Base-by-base conservation (phyloP, 1,140 invertebrate species). In the Meloidogyne exigua region DNA sequence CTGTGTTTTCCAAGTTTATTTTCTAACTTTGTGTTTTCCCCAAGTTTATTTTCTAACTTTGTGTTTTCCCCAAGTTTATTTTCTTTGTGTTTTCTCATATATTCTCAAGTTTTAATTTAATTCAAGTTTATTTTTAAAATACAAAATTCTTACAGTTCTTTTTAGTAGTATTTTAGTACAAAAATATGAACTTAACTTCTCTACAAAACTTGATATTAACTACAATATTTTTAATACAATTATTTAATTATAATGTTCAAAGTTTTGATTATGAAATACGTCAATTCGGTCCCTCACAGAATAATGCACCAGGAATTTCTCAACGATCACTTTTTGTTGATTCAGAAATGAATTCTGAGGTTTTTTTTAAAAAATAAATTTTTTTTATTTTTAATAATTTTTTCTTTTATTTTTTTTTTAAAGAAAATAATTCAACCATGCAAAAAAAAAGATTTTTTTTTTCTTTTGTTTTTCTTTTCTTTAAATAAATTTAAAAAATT, bases 201-300 rank as follows among this genome's bases (percentile, higher is more conserved):
- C 21, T 57, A 0, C 11, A 44, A 15, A 44, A 44, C 12, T 44
- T 44, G 1, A 2, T 44, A 44, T 44, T 44, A 15, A 44, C 42
- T 15, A 21, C 21, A 57, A 57, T n/a, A 57, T n/a, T n/a, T 1
- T 57, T 57, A 57, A n/a, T 57, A n/a, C 49, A 57, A 0, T 57
- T 57, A 57, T 57, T 57, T 57, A n/a, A 5, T 49, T 49, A 15
- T 49, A 44, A n/a, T n/a, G 49, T 57, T 57, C 18, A 57, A 57
- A 57, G 49, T 57, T 57, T 57, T 57, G 49, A 57, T 57, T 57
- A n/a, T 57, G 49, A 57, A 57, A 57, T 57, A 57, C 15, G 49
- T 7, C 49, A 57, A n/a, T 57, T 57, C 7, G 49, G 49, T 57
- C 49, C 49, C 1, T 57, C 49, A n/a, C 7, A 9, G 7, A n/a